Evolutionary conservation across 2,797 vertebrate genomes (phyloP), one percentile per base, ranked within the genome.

Genomic region (Carapus acus): DNA sequence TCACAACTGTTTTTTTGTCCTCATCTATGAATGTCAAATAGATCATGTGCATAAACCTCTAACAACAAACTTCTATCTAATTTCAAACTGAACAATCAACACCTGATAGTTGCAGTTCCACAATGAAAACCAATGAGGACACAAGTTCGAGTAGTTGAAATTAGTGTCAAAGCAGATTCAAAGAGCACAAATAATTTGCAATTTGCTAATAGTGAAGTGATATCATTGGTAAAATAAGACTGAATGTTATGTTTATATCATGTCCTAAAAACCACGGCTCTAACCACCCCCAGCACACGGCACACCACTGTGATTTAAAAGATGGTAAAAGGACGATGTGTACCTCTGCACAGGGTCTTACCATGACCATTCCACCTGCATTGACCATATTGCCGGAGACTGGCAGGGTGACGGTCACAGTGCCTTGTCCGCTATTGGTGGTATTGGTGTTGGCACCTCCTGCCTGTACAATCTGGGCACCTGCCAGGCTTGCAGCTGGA

Each of bases 341-440:
- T 83, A 85, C 80, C 82, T 84, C 85, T 70, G 77, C 69, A 79
- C 73, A 74, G 71, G 85, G 81, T 77, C 85, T 81, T 88, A 99
- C 96, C 96, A 98, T 99, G 80, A 99, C 96, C 96, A 98, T 98
- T 73, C 95, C 95, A 71, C 96, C 96, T 62, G 96, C 87, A 80
- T 96, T 98, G 83, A 99, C 93, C 84, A 98, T 92, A 71, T 95
- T 98, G 53, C 96, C 94, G n/a, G 94, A 83, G 67, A 86, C 85
- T 12, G 85, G 96, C 67, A 98, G 89, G 1, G 95, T 98, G 79
- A 99, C 96, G 1, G 96, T 98, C 61, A 98, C 94, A 44, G 96
- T 99, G 73, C 96, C 96, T 81, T 96, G 96, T 58, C 92, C 91
- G 56, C 94, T 97, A 72, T 92, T 98, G 49, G 92, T 94, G 12